Evolutionary conservation across 2,797 vertebrate species (phyloP).

Genomic region (Allobates femoralis): DNA sequence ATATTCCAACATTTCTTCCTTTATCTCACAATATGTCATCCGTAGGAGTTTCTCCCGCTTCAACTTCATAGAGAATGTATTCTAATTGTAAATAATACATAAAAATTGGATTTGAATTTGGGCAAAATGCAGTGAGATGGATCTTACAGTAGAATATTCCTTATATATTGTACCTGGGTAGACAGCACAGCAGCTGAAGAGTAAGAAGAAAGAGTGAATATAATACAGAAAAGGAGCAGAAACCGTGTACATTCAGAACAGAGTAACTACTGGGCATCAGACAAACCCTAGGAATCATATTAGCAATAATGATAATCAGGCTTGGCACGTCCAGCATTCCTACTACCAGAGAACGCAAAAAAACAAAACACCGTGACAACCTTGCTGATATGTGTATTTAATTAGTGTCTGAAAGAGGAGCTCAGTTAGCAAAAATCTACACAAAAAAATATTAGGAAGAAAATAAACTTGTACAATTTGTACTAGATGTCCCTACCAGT

Average conservation of each 20-base stretch:
- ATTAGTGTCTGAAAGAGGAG: not conserved
- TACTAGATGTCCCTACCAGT: no score
- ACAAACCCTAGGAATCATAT: not conserved
- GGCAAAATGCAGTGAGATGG: no score
- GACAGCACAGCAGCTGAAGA: not conserved
- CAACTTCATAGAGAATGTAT: no score
- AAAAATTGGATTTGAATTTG: no score
- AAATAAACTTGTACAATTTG: no score
- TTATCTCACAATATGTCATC: no score
- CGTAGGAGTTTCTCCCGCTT: no score
- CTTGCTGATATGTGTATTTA: not conserved
- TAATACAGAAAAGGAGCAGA: not conserved
- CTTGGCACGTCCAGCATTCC: not conserved
- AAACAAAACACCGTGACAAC: not conserved
- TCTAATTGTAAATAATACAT: no score
- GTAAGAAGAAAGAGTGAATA: not conserved
- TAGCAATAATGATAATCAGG: not conserved
- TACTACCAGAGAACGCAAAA: not conserved
- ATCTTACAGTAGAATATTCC: no score
- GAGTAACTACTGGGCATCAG: not conserved
- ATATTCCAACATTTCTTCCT: no score
- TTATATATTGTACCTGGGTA: not conserved
- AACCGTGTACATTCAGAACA: no score
- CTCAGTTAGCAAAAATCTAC: not conserved
- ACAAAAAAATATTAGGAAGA: no score